These are phyloP conservation scores for Trogon melanurus DNA, from an alignment of 2,113 vertebrate genomes.

Conservation along the genomic window DNA sequence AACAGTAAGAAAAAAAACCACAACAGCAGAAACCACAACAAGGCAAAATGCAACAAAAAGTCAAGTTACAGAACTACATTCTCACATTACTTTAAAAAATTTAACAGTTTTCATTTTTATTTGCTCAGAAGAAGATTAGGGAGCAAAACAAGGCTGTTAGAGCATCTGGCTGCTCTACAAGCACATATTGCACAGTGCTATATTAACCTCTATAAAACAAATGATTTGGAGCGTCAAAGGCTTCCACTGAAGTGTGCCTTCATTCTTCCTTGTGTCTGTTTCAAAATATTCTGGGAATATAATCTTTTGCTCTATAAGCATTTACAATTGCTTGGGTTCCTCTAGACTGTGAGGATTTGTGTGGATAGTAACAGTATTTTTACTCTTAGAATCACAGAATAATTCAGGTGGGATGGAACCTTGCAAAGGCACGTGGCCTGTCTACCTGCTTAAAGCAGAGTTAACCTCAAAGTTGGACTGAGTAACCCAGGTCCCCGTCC, in stretches of 20 bases:
- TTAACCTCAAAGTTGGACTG: background rate
- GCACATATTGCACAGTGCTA: background rate
- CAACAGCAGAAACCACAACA: background rate
- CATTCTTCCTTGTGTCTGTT: background rate
- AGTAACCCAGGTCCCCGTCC: background rate
- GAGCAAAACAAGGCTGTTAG: background rate
- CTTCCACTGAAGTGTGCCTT: background rate
- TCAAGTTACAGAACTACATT: background rate
- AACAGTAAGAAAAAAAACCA: background rate
- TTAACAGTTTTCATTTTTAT: background rate
- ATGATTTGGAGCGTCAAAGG: background rate
- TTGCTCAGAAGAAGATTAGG: background rate
- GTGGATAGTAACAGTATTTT: background rate
- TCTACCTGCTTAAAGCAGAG: background rate
- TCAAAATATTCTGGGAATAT: background rate
- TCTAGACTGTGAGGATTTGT: background rate
- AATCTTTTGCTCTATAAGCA: background rate
- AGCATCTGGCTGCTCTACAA: background rate
- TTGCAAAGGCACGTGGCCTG: background rate
- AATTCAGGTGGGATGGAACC: background rate
- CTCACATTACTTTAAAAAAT: background rate
- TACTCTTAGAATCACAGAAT: background rate
- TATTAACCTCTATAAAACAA: background rate
- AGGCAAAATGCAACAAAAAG: background rate
- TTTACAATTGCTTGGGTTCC: background rate